Evolutionary conservation across 2,888 invertebrate species (phyloP).

Genomic region (Patella ulyssiponensis): DNA sequence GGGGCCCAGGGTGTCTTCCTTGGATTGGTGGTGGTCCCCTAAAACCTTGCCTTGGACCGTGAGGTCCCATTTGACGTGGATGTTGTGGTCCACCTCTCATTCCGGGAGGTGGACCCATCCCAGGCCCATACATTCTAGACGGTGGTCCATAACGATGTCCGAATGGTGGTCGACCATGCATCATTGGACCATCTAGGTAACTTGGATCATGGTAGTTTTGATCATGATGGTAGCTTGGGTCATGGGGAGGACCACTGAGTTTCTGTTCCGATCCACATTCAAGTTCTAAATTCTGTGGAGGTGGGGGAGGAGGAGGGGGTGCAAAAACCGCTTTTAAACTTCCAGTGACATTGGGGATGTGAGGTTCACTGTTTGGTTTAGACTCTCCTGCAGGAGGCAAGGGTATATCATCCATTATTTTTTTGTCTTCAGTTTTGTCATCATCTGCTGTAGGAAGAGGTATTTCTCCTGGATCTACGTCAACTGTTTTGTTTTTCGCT

Average conservation of each 20-base stretch:
- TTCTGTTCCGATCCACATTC: slow-evolving; percentile 6
- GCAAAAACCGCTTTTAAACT: slow-evolving; percentile 13
- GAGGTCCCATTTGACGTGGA: slow-evolving; percentile 34
- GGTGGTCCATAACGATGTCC: slow-evolving; percentile 33
- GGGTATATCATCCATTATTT: slow-evolving; percentile 44
- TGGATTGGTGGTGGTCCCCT: slow-evolving; percentile 13
- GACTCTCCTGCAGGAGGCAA: slow-evolving; percentile 40
- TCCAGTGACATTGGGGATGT: slow-evolving; percentile 14
- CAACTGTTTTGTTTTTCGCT: slow-evolving; percentile 31
- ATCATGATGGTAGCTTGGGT: background rate
- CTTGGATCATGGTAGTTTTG: slow-evolving; percentile 24
- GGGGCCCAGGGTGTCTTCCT: slow-evolving; percentile 11
- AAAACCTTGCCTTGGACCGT: slow-evolving; percentile 30
- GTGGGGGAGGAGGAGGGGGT: slow-evolving; percentile 37
- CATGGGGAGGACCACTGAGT: background rate
- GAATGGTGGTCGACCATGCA: slow-evolving; percentile 14
- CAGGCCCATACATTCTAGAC: slow-evolving; percentile 33
- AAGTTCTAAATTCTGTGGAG: slow-evolving; percentile 15
- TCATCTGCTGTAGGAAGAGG: slow-evolving; percentile 46
- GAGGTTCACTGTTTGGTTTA: slow-evolving; percentile 24
- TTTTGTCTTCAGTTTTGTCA: slow-evolving; percentile 32
- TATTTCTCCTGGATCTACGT: slow-evolving; percentile 55
- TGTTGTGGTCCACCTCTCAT: slow-evolving; percentile 29
- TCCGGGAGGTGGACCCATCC: slow-evolving; percentile 35
- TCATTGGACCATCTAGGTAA: slow-evolving; percentile 22